Base-by-base conservation (phyloP, 2,888 invertebrate genomes). In the Fabriciana adippe region DNA sequence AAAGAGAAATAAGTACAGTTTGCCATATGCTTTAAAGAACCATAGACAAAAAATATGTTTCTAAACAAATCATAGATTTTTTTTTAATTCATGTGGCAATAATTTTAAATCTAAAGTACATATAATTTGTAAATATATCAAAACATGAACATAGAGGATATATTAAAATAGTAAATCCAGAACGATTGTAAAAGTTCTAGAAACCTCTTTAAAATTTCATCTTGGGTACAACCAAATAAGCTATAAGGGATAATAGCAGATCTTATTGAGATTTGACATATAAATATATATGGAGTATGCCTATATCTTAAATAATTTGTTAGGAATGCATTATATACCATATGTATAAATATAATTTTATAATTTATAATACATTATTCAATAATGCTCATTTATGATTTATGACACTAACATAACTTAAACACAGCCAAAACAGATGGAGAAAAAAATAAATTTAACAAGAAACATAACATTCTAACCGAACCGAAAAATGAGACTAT, bases 81-180 rank as follows among this genome's bases (percentile, higher is more conserved):
- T 63, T 54, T 45, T 51, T 15, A 35, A n/a, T 55, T 14, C 3
- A 48, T 31, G 8, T 31, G 26, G 16, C 14, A 47, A 55, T 41
- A n/a, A 15, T 16, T 41, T 41, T 54, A 47, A 0, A 4, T 54
- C 14, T 54, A 64, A 57, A 48, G 41, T 60, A 64, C 8, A 54
- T 50, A 8, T 50, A 35, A 55, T 47, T 67, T 72, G 70, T 73
- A 72, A 72, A 72, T 60, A 72, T 45, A 67, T 72, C 73, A 18
- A 72, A 73, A 73, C 54, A 15, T 70, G n/a, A 65, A 59, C 61
- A 51, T 57, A 35, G 26, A 50, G 5, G 16, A 50, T 35, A 18
- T 63, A 54, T 54, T 59, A 69, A 53, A 65, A 26, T 61, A 35
- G 31, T 51, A 55, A 69, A 60, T 51, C 31, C 55, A 62, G 48